Percentiles rank a stretch among this genome's conserved stretches.
Conservation (phyloP, 2,113 vertebrate genomes). For the rabbit (Oryctolagus cuniculus) region DNA sequence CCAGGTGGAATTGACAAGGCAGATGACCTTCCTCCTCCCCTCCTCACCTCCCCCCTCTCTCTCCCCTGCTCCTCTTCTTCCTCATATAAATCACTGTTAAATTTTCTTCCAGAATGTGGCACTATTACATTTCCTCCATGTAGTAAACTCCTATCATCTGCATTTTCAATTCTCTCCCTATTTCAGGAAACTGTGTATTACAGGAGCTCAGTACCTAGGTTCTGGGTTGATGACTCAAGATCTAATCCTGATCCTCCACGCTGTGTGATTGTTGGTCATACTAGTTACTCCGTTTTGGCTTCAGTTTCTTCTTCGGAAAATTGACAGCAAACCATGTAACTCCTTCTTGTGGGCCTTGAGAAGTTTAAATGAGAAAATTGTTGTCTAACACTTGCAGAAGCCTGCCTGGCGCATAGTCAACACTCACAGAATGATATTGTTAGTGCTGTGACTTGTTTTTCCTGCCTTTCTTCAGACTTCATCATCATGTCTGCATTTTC, state of each 20-base stretch:
- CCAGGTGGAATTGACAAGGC: not conserved
- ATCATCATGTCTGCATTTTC: not conserved
- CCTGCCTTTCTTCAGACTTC: not conserved
- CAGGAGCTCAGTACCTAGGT: not conserved
- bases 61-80: too few relatives aligned
- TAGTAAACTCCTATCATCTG: not conserved
- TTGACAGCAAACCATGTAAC: not conserved
- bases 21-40: not conserved
- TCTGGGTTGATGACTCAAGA: not conserved
- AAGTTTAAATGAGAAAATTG: not conserved
- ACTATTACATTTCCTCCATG: not conserved
- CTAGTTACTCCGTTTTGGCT: not conserved
- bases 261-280: not conserved
- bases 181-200: not conserved
- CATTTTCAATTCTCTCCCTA: not conserved
- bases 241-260: not conserved
- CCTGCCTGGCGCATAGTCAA: not conserved
- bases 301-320: conserved; percentile 6
- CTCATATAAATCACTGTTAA: not conserved
- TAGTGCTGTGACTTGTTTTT: not conserved
- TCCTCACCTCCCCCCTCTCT: too few relatives aligned
- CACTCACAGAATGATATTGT: not conserved
- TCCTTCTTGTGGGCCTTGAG: not conserved
- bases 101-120: not conserved
- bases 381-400: not conserved